Conservation (phyloP, 2,797 vertebrate species). For the Bradypodion pumilum region DNA sequence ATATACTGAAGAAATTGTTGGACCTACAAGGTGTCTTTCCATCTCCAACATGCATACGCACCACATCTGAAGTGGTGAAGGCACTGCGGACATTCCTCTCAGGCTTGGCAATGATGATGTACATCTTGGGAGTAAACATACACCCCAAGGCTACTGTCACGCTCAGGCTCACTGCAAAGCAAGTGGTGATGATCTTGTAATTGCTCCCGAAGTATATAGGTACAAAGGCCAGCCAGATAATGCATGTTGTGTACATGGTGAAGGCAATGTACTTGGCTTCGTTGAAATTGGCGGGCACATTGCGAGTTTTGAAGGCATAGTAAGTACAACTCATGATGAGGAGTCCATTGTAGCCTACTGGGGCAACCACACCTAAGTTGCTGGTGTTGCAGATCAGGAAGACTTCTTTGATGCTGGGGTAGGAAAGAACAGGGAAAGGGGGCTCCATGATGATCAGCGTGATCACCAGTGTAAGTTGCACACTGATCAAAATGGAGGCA, state of each 20-base stretch:
- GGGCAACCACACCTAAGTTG: slow-evolving; percentile 94
- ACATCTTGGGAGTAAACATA: slow-evolving; percentile 99
- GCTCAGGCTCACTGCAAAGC: slow-evolving; percentile 97
- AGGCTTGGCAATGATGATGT: slow-evolving; percentile 98
- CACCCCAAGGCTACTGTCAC: slow-evolving; percentile 96
- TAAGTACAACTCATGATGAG: slow-evolving; percentile 99
- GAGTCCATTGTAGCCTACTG: slow-evolving; percentile 95
- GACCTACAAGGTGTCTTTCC: slow-evolving; percentile 91
- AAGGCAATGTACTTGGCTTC: slow-evolving; percentile 87
- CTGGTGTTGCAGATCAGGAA: slow-evolving; percentile 99
- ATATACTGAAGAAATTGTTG: slow-evolving; percentile 95
- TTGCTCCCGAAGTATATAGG: slow-evolving; percentile 99
- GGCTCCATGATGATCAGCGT: slow-evolving; percentile 95
- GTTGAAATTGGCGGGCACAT: slow-evolving; percentile 92
- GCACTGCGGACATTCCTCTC: slow-evolving; percentile 98
- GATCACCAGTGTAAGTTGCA: slow-evolving; percentile 92
- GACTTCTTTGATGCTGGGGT: slow-evolving; percentile 96
- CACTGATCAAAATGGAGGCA: slow-evolving; percentile 91
- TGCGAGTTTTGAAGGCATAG: slow-evolving; percentile 99
- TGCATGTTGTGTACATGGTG: slow-evolving; percentile 86
- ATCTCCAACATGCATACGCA: slow-evolving; percentile 98
- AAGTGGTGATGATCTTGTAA: slow-evolving; percentile 99
- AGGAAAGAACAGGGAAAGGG: slow-evolving; percentile 91
- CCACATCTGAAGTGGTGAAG: slow-evolving; percentile 98
- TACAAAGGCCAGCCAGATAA: slow-evolving; percentile 89